Conservation (phyloP, 2,888 invertebrate species). For the Adela reaumurella region DNA sequence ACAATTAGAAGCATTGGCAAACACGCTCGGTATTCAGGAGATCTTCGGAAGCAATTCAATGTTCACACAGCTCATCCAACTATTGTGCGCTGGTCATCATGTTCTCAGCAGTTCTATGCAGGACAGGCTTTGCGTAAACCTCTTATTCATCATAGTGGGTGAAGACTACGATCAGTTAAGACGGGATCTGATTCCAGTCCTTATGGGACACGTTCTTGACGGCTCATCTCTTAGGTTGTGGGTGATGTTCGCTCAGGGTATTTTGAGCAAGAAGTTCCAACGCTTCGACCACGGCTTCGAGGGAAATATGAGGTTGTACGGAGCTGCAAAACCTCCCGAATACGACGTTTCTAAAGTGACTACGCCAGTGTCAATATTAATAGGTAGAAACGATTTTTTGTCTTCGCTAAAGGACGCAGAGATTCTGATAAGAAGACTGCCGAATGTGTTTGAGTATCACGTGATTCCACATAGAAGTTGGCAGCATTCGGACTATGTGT, state of each 20-base stretch:
- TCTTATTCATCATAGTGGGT: slow-evolving; percentile 45
- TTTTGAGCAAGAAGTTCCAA: not conserved
- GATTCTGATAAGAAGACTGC: slow-evolving; percentile 14
- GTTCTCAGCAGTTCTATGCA: too few species aligned
- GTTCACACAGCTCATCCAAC: too few species aligned
- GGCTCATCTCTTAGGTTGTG: slow-evolving; percentile 13
- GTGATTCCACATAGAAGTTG: slow-evolving; percentile 15
- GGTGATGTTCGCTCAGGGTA: not conserved
- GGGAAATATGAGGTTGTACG: not conserved
- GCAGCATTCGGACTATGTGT: slow-evolving; percentile 22
- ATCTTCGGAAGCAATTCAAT: slow-evolving; percentile 13
- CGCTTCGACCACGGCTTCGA: not conserved
- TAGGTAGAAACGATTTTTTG: slow-evolving; percentile 49
- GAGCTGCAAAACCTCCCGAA: not conserved
- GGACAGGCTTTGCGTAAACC: slow-evolving; percentile 14
- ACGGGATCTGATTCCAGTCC: slow-evolving; percentile 25
- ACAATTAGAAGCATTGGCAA: slow-evolving; percentile 31
- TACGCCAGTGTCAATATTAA: slow-evolving; percentile 33
- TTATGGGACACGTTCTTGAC: slow-evolving; percentile 18
- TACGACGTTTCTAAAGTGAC: not conserved
- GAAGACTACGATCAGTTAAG: slow-evolving; percentile 48
- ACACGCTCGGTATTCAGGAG: slow-evolving; percentile 21
- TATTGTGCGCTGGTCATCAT: too few species aligned
- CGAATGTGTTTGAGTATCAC: slow-evolving; percentile 19
- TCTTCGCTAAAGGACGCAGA: slow-evolving; percentile 22